These are phyloP conservation scores for Atethmia centrago DNA, from an alignment of 2,888 invertebrate genomes.

Conservation along the genomic window DNA sequence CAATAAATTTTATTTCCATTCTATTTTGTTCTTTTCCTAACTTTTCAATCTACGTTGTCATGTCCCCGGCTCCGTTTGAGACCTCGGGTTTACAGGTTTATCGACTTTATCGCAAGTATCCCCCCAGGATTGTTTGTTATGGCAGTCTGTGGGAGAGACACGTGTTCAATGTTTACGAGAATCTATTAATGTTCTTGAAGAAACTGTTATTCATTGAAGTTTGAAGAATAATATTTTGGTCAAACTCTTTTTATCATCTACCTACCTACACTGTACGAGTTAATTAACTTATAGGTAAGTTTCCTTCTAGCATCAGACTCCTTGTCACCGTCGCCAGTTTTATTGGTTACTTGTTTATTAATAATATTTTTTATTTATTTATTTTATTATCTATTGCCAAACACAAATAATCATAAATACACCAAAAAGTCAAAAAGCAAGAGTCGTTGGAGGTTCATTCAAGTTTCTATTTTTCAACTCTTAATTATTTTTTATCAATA, in stretches of 20 bases:
- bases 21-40: not conserved
- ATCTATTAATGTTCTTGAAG: slow-evolving; percentile 16
- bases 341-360: not conserved
- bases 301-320: not conserved
- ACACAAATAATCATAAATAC: no score
- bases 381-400: no score
- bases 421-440: no score
- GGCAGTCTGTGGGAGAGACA: slow-evolving; percentile 44
- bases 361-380: no score
- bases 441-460: no score
- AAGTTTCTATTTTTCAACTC: no score
- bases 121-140: slow-evolving; percentile 35
- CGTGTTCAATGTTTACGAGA: slow-evolving; percentile 46
- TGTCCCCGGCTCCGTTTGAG: not conserved
- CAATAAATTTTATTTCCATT: not conserved
- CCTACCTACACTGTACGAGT: not conserved
- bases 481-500: not conserved
- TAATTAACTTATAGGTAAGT: not conserved
- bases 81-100: slow-evolving; percentile 6
- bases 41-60: not conserved
- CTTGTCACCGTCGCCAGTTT: not conserved
- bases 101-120: slow-evolving; percentile 14
- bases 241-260: slow-evolving; percentile 9
- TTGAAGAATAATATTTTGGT: slow-evolving; percentile 23
- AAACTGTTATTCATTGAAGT: slow-evolving; percentile 11